Percentiles rank a stretch among this genome's conserved stretches.
Evolutionary conservation across 2,888 invertebrate species (phyloP).

Genomic region (Pammene aurita): DNA sequence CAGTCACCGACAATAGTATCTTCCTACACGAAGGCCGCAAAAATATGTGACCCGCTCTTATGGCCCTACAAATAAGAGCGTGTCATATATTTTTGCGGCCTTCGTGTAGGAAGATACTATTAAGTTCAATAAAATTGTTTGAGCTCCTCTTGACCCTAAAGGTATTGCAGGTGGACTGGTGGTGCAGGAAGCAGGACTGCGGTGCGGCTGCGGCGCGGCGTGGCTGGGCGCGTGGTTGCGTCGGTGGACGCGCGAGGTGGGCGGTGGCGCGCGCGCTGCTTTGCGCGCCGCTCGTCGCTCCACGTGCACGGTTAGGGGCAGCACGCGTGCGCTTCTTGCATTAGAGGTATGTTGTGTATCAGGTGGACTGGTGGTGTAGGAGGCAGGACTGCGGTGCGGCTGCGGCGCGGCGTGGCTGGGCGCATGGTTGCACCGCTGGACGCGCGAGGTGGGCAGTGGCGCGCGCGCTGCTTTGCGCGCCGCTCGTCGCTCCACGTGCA

Average conservation of each 20-base stretch:
- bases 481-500: constrained; percentile 54
- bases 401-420: constrained; percentile 93
- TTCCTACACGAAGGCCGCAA: too few relatives aligned
- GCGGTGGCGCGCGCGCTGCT: constrained; percentile 80
- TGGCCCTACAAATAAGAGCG: too few relatives aligned
- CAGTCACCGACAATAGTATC: too few relatives aligned
- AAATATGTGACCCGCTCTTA: too few relatives aligned
- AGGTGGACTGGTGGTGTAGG: constrained; percentile 91
- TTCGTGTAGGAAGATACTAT: too few relatives aligned
- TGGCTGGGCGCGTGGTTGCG: constrained; percentile 94
- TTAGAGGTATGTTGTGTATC: constrained; percentile 68
- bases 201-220: constrained; percentile 92
- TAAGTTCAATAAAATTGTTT: too few relatives aligned
- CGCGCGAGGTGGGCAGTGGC: constrained; percentile 90
- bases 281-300: constrained; percentile 54
- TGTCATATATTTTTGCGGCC: too few relatives aligned
- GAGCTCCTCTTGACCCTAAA: too few relatives aligned
- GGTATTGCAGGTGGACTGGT: constrained; percentile 87
- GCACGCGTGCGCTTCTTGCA: constrained; percentile 84
- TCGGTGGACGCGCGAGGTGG: constrained; percentile 92
- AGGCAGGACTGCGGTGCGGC: constrained; percentile 91
- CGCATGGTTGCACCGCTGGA: constrained; percentile 93
- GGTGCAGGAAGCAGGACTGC: constrained; percentile 90
- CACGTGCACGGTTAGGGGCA: constrained; percentile 50
- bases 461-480: constrained; percentile 56